A percentile compares a stretch with the other conserved stretches of the same genome.
phyloP scores from a whole-genome alignment of 1,140 invertebrate genomes.

The Chrysopa pallens region DNA sequence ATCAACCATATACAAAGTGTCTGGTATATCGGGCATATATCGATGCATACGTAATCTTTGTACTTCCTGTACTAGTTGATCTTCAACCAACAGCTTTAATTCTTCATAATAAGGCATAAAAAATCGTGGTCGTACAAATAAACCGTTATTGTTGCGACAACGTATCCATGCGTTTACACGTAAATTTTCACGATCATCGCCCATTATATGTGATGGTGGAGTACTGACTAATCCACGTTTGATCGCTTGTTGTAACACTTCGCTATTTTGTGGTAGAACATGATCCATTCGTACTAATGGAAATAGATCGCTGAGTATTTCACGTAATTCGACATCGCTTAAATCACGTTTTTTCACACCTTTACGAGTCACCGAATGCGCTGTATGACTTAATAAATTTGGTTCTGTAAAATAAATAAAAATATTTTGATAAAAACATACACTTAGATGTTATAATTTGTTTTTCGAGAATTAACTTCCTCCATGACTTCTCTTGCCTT shows the following conservation, averaged over 20 bases:
- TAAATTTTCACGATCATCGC: conserved; percentile 44
- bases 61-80: conserved; percentile 62
- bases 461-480: no score
- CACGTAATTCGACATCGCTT: conserved; percentile 71
- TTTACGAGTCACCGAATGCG: conserved; percentile 74
- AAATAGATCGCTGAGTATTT: conserved; percentile 68
- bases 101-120: conserved; percentile 92
- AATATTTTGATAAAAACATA: conserved; percentile 2
- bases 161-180: conserved; percentile 76
- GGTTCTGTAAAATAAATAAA: conserved; percentile 43
- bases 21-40: conserved; percentile 64
- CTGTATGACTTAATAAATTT: conserved; percentile 78
- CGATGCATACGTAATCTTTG: conserved; percentile 54
- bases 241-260: conserved; percentile 57
- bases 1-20: conserved; percentile 87
- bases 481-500: no score
- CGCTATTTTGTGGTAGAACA: conserved; percentile 69
- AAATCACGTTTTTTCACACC: conserved; percentile 70
- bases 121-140: conserved; percentile 68
- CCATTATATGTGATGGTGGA: conserved; percentile 75
- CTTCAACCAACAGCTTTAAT: conserved; percentile 74
- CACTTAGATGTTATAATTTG: no score
- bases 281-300: conserved; percentile 76
- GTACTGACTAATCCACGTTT: conserved; percentile 69
- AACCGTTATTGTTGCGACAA: conserved; percentile 54